Conservation (phyloP, 2,113 vertebrate species). For the Turnix velox region DNA sequence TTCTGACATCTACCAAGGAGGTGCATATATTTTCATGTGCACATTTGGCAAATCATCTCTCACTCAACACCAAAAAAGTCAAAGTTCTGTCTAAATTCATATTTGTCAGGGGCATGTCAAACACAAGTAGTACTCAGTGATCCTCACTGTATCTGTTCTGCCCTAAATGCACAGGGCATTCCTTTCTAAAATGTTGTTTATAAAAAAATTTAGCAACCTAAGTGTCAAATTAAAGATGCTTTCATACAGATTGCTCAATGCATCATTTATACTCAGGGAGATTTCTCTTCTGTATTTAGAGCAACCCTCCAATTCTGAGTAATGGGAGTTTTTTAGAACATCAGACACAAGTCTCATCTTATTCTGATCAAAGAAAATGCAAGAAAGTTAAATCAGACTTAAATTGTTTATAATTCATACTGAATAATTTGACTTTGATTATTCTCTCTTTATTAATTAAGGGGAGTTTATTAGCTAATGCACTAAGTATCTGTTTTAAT, state of each 20-base stretch:
- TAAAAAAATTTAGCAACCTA: not conserved
- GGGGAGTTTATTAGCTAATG: not conserved
- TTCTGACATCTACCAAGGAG: not conserved
- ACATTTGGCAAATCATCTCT: not conserved
- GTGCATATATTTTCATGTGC: not conserved
- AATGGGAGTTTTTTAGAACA: not conserved
- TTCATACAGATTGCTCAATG: not conserved
- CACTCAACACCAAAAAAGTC: not conserved
- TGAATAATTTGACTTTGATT: not conserved
- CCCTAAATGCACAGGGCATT: not conserved
- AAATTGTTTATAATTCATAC: not conserved
- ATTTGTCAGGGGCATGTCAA: rapidly evolving
- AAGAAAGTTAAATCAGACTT: not conserved
- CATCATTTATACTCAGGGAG: not conserved
- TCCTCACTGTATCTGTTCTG: not conserved
- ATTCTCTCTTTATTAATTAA: not conserved
- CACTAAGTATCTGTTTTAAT: not conserved
- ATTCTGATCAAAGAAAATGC: not conserved
- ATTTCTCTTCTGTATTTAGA: not conserved
- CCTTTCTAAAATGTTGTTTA: not conserved
- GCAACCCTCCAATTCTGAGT: not conserved
- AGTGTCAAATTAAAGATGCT: not conserved
- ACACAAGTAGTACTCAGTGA: not conserved
- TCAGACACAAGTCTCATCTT: not conserved
- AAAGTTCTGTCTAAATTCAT: not conserved